Conservation (phyloP, 2,113 vertebrate genomes). For the Anseranas semipalmata region DNA sequence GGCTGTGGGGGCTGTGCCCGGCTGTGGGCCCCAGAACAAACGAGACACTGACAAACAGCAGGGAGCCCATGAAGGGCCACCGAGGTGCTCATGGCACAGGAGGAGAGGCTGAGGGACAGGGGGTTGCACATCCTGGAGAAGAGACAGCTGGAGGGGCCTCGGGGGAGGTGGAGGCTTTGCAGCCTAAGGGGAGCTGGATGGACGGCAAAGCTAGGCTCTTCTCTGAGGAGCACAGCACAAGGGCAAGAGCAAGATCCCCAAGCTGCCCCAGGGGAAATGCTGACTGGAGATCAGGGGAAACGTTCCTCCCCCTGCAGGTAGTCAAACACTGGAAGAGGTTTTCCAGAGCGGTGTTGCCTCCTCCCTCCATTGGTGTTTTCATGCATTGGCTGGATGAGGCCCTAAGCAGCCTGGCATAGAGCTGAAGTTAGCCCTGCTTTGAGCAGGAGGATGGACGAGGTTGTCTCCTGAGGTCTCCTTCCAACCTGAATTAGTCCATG, state of each 20-base stretch:
- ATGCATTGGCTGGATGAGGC: not conserved
- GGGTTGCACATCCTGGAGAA: not conserved
- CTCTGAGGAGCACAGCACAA: not conserved
- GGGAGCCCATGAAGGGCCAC: not conserved
- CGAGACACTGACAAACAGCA: not conserved
- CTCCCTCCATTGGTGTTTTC: not conserved
- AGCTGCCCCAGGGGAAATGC: not conserved
- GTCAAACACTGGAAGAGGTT: not conserved
- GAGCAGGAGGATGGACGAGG: accelerated
- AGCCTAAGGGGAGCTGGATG: not conserved
- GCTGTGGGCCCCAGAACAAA: not conserved
- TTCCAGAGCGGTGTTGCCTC: not conserved
- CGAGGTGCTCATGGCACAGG: not conserved
- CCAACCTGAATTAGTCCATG: not conserved
- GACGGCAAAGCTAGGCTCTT: not conserved
- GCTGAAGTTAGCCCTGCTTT: not conserved
- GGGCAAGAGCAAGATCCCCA: not conserved
- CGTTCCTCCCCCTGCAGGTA: accelerated
- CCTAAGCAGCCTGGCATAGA: not conserved
- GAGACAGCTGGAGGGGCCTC: not conserved
- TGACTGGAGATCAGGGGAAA: not conserved
- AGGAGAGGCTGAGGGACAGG: not conserved
- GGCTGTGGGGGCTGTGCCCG: not conserved
- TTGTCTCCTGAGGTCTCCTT: not conserved
- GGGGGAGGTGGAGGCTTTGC: not conserved